Conservation (phyloP, 2,888 invertebrate genomes). For the Sphaerophoria rueppellii region DNA sequence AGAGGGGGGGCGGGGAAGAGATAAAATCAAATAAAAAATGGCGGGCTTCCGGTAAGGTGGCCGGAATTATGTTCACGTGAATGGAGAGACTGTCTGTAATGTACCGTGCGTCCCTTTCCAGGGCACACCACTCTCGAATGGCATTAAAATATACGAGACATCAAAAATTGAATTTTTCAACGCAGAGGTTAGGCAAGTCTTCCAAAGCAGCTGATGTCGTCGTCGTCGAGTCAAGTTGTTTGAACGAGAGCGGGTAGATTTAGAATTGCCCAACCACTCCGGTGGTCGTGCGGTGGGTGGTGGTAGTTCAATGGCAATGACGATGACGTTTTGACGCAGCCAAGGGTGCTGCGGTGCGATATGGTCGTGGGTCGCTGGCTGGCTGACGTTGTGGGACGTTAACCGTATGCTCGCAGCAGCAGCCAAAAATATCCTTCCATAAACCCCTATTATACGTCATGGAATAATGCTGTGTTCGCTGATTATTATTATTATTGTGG, state of each 20-base stretch:
- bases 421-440: conserved; percentile 20
- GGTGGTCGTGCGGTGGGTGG: neutral
- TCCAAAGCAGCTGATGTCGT: conserved; percentile 38
- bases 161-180: conserved; percentile 70
- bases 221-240: neutral
- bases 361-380: neutral
- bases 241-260: conserved; percentile 18
- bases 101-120: conserved; percentile 28
- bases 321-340: conserved; percentile 55
- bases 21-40: conserved; percentile 33
- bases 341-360: conserved; percentile 1
- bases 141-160: conserved; percentile 72
- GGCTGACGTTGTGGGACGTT: conserved; percentile 1
- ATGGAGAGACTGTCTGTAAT: conserved; percentile 50
- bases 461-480: conserved; percentile 66
- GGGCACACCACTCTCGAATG: conserved; percentile 43
- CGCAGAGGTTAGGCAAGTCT: conserved; percentile 14
- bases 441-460: conserved; percentile 24
- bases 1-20: conserved; percentile 9
- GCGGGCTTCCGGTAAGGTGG: conserved; percentile 57
- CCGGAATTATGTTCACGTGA: conserved; percentile 67
- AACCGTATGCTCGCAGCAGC: conserved; percentile 17
- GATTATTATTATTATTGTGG: conserved; percentile 69
- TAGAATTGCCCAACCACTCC: conserved; percentile 34
- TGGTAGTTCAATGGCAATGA: neutral